Base-by-base conservation (phyloP, 2,113 vertebrate species). In the Pagrus major region DNA sequence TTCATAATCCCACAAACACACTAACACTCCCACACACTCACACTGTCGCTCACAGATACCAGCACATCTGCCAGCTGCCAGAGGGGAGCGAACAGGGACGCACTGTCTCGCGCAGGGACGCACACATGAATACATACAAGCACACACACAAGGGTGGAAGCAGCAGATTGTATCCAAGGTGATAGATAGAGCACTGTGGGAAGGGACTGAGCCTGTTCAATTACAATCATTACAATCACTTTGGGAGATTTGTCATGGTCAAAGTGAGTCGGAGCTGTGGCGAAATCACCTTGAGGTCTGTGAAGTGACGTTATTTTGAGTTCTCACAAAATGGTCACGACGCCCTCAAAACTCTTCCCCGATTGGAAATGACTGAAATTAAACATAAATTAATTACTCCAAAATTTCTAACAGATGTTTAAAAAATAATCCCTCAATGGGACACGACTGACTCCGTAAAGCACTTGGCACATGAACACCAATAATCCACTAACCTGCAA, bases 221-320 rank as follows among this genome's bases (percentile, higher is more conserved):
- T 92, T 92, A 91, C 87, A 89, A 93, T 88, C 91, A 91, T 93
- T 89, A 91, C 88, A 71, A 86, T 86, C 89, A 89, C 90, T 92
- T 87, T 83, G 55, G 88, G 86, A 90, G 88, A 89, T 90, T 83
- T 83, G 90, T 91, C 91, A 90, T 86, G 88, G 87, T 89, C 90
- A 88, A 72, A 86, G 86, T 85, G 83, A 90, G 84, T 55, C 27
- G 18, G 76, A 74, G 58, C 71, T 25, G 80, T 60, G 52, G 54
- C 86, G 82, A 72, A 80, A 87, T 89, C 91, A 89, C 91, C 92
- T 90, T 91, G 90, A 92, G 83, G 65, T 77, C 47, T 59, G 44
- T 41, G 61, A 86, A 46, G 76, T 52, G 12, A 23, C 37, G 68
- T 83, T 81, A 67, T 49, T 79, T 75, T 82, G n/a, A 44, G 41